Evolutionary conservation across 2,797 vertebrate genomes (phyloP), one percentile per base, ranked within the genome.

Genomic region (Karalla daura): DNA sequence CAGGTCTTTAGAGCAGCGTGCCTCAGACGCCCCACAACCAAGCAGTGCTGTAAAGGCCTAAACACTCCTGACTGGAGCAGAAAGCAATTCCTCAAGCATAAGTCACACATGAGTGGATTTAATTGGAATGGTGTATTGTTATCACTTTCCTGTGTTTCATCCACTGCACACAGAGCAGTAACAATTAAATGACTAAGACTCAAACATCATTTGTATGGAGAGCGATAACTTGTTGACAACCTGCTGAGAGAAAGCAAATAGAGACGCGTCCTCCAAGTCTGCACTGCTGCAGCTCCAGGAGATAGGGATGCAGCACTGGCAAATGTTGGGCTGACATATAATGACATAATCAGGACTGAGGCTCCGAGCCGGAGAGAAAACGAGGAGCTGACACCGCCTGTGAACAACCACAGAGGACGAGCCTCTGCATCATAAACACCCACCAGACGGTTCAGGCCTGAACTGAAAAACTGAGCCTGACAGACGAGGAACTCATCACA

Each of bases 91-190:
- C 74, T 92, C 78, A 89, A 86, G 88, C 82, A 86, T 91, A 93
- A 92, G 91, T 90, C 88, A 91, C 90, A 91, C 91, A 90, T 90
- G 90, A 91, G 80, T 83, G 86, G 74, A 78, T 92, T 90, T 92
- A 93, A 94, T 94, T 93, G 92, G 86, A 90, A 89, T 55, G 45
- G 71, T 64, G 69, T 81, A 88, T 82, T 83, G 90, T 94, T 93
- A 93, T 93, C 91, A 87, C 77, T 89, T 86, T 80, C n/a, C 72
- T 80, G 80, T 90, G 87, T 91, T 90, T 89, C 89, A 86, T 88
- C 77, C 85, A 77, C 76, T 76, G 85, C 85, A 87, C 85, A 88
- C 75, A 54, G 74, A 83, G 83, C 84, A 45, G 86, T 80, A 81
- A 89, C 90, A 91, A 92, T 94, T 91, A 93, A 92, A 91, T 81